Conservation (phyloP, 2,797 vertebrate genomes). For the Xyrichtys novacula region DNA sequence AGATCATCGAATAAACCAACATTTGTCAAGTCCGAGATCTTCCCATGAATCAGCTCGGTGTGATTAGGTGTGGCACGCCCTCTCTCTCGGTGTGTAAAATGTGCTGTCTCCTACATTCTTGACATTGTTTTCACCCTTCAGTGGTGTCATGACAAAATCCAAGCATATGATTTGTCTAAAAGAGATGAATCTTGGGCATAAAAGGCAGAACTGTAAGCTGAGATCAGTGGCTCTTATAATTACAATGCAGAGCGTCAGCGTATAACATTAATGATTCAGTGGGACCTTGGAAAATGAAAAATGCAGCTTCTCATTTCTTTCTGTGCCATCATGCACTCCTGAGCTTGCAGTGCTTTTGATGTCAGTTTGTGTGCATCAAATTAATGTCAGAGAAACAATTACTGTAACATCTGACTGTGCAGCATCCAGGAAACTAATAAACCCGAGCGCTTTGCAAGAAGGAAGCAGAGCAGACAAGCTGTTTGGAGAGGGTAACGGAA, state of each 20-base stretch:
- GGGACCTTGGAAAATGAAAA: conserved; percentile 67
- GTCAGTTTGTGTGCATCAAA: conserved; percentile 31
- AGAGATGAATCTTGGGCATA: conserved; percentile 17
- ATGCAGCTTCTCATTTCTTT: conserved; percentile 48
- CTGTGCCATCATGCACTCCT: conserved; percentile 26
- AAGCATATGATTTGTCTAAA: conserved; percentile 29
- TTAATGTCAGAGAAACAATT: conserved; percentile 33
- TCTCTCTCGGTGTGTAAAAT: conserved; percentile 11
- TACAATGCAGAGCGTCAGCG: conserved; percentile 57
- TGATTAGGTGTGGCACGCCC: conserved; percentile 36
- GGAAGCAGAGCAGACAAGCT: neutral
- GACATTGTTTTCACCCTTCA: neutral
- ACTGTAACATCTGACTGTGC: conserved; percentile 22
- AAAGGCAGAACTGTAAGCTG: conserved; percentile 38
- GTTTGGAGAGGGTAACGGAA: neutral
- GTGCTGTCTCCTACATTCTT: conserved; percentile 13
- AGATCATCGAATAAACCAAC: conserved; percentile 41
- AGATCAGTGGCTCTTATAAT: conserved; percentile 53
- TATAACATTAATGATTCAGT: conserved; percentile 70
- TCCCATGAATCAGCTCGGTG: conserved; percentile 11
- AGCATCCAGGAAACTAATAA: neutral
- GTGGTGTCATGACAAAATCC: conserved; percentile 11
- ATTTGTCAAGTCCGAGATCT: conserved; percentile 33
- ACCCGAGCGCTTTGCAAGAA: conserved; percentile 11
- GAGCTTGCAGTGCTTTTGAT: conserved; percentile 34